phyloP scores from a whole-genome alignment of 2,113 vertebrate genomes.

The Addax nasomaculatus region DNA sequence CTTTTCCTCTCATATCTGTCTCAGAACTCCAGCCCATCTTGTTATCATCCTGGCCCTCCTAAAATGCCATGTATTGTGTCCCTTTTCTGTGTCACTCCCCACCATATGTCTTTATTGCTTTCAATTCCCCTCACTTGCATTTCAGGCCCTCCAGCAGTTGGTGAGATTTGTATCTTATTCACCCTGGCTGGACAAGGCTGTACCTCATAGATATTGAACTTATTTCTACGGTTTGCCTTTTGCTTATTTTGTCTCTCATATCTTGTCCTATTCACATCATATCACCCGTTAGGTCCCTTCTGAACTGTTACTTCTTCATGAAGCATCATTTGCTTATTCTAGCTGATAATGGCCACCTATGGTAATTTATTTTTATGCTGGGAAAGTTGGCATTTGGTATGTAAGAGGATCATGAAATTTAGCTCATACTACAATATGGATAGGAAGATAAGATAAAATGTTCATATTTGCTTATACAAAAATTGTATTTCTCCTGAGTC shows the following conservation, averaged over 20 bases:
- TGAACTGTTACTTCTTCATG: neutral
- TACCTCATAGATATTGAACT: neutral
- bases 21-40: neutral
- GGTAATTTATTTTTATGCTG: neutral
- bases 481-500: neutral
- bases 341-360: neutral
- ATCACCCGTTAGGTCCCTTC: neutral
- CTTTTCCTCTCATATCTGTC: neutral
- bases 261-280: neutral
- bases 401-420: neutral
- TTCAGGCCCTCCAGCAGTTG: neutral
- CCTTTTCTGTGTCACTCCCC: neutral
- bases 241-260: neutral
- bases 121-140: neutral
- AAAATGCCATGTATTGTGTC: neutral
- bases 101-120: neutral
- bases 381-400: neutral
- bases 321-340: neutral
- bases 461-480: neutral
- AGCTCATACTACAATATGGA: neutral
- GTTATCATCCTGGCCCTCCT: neutral
- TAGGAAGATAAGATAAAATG: neutral
- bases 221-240: neutral
- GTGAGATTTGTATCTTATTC: neutral
- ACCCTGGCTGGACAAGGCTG: neutral